Evolutionary conservation across 1,140 invertebrate species (phyloP).

Genomic region (Thaumetopoea pityocampa): DNA sequence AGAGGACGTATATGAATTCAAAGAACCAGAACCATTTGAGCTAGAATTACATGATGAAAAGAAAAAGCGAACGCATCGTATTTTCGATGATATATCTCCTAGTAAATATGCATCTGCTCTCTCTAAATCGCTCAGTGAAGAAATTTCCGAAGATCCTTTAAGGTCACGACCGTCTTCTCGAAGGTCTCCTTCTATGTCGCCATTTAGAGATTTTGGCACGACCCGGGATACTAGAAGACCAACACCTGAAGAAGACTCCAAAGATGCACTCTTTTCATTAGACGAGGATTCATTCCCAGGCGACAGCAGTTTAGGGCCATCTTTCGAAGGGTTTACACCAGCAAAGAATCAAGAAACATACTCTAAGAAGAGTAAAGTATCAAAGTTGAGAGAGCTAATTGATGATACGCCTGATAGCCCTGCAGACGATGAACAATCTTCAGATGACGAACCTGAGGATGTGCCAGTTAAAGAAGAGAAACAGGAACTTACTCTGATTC

Average conservation of each 20-base stretch:
- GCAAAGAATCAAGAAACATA: constrained; percentile 75
- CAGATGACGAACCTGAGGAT: constrained; percentile 77
- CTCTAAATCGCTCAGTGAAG: constrained; percentile 63
- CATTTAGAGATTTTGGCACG: constrained; percentile 66
- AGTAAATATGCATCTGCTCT: constrained; percentile 67
- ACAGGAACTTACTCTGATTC: constrained; percentile 32
- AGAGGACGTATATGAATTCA: constrained; percentile 91
- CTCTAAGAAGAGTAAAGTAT: constrained; percentile 72
- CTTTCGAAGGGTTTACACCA: constrained; percentile 73
- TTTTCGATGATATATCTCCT: constrained; percentile 76
- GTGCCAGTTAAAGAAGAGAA: constrained; percentile 59
- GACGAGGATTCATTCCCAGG: constrained; percentile 77
- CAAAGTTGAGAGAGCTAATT: constrained; percentile 69
- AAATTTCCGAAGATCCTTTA: constrained; percentile 59
- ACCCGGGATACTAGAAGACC: constrained; percentile 38
- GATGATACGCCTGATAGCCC: constrained; percentile 73
- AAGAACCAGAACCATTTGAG: constrained; percentile 91
- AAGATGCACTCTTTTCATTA: constrained; percentile 77
- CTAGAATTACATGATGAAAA: constrained; percentile 83
- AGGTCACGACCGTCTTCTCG: constrained; percentile 49
- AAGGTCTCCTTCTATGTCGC: constrained; percentile 60
- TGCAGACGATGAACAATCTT: constrained; percentile 74
- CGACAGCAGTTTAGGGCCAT: constrained; percentile 64
- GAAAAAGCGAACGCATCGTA: constrained; percentile 76
- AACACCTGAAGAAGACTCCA: constrained; percentile 75